These are phyloP conservation scores for Alosa sapidissima DNA, from an alignment of 2,797 vertebrate species.

Conservation along the genomic window DNA sequence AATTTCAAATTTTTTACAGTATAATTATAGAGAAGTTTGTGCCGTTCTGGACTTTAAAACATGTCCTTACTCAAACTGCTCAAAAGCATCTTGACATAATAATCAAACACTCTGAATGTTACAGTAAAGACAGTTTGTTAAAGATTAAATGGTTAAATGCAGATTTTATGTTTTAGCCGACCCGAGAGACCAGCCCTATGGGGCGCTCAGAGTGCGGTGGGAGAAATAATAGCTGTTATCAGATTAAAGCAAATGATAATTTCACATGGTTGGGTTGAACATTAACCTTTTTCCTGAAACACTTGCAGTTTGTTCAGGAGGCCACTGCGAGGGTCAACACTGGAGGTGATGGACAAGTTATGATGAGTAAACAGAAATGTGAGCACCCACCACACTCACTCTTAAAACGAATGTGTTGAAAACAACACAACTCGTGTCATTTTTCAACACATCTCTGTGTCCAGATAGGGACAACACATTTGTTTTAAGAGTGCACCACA, in stretches of 20 bases:
- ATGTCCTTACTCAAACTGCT: background rate
- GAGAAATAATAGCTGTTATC: background rate
- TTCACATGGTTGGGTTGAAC: slow-evolving; percentile 3
- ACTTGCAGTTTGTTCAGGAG: background rate
- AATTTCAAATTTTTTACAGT: background rate
- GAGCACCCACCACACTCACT: background rate
- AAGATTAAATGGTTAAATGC: background rate
- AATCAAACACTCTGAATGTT: background rate
- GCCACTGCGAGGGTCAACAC: background rate
- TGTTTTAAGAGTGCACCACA: no score
- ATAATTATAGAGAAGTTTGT: background rate
- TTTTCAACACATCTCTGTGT: no score
- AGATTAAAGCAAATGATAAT: background rate
- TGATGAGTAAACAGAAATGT: background rate
- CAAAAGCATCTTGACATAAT: background rate
- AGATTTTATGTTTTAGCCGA: background rate
- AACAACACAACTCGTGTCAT: no score
- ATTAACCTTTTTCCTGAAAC: background rate
- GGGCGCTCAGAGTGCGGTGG: background rate
- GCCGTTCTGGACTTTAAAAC: no score
- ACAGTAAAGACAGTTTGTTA: background rate
- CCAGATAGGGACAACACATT: no score
- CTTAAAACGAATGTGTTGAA: no score
- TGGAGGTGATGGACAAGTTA: background rate
- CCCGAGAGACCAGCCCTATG: background rate